A percentile compares a stretch with the other conserved stretches of the same genome.
Evolutionary conservation across 2,888 invertebrate genomes (phyloP).

Genomic region (Lottia scabra): DNA sequence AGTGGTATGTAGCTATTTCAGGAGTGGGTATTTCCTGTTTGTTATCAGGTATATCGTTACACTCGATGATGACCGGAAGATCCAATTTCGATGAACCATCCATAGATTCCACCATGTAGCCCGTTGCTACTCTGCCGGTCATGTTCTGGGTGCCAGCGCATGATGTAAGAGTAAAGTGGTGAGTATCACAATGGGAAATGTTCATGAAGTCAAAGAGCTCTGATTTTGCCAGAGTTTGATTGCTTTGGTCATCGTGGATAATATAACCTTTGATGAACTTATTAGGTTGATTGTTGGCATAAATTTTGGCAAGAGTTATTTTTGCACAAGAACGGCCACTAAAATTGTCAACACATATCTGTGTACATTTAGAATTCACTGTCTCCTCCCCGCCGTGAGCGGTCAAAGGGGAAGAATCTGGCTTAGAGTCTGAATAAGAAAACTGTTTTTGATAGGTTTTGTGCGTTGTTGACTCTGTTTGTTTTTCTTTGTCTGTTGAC

Average conservation of each 20-base stretch:
- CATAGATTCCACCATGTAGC: background rate
- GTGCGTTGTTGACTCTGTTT: background rate
- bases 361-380: background rate
- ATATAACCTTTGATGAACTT: background rate
- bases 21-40: background rate
- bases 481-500: background rate
- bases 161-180: background rate
- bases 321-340: background rate
- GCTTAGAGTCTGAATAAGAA: background rate
- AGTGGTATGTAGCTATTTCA: background rate
- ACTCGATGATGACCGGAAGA: background rate
- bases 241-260: background rate
- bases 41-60: background rate
- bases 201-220: background rate
- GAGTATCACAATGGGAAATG: background rate
- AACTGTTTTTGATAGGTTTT: too few relatives aligned
- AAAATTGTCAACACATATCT: background rate
- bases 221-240: background rate
- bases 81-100: background rate
- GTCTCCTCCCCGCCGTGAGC: background rate
- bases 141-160: background rate
- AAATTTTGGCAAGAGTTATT: background rate
- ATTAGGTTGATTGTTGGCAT: background rate
- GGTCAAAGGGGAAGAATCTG: background rate
- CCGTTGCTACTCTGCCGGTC: background rate